Evolutionary conservation across 1,140 invertebrate genomes (phyloP).

Genomic region (Scaptomyza montana): DNA sequence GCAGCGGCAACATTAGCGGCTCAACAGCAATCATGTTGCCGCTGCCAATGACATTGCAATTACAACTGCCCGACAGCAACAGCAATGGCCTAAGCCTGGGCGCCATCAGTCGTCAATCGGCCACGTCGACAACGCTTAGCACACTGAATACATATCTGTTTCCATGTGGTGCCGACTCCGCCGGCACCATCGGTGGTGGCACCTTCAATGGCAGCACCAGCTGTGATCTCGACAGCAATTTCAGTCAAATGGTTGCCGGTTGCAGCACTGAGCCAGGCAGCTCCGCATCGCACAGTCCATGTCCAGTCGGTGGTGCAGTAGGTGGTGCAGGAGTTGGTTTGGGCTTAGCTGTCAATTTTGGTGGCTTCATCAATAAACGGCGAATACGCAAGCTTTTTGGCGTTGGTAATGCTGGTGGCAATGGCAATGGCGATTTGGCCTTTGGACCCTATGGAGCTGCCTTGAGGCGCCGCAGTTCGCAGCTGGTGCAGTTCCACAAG

Average conservation of each 20-base stretch:
- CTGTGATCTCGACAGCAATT: slow-evolving; percentile 79
- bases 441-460: slow-evolving; percentile 55
- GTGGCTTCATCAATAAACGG: slow-evolving; percentile 77
- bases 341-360: slow-evolving; percentile 64
- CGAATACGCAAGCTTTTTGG: slow-evolving; percentile 73
- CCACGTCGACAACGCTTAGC: slow-evolving; percentile 75
- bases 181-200: slow-evolving; percentile 61
- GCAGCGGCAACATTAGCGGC: slow-evolving; percentile 56
- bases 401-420: slow-evolving; percentile 39
- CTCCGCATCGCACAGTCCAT: slow-evolving; percentile 31
- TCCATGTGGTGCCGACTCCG: slow-evolving; percentile 74
- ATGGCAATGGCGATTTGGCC: slow-evolving; percentile 20
- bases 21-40: slow-evolving; percentile 73
- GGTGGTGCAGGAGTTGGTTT: slow-evolving; percentile 18
- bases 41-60: slow-evolving; percentile 32
- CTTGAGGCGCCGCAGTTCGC: slow-evolving; percentile 70
- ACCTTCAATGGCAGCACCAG: slow-evolving; percentile 66
- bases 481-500: slow-evolving; percentile 70
- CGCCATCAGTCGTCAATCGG: slow-evolving; percentile 43
- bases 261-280: slow-evolving; percentile 49
- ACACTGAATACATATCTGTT: slow-evolving; percentile 83
- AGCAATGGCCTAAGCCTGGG: slow-evolving; percentile 21
- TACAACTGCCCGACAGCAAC: slow-evolving; percentile 25
- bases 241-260: slow-evolving; percentile 78
- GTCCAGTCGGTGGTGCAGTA: slow-evolving; percentile 20